Percentiles rank a stretch among this genome's conserved stretches.
These are phyloP conservation scores for Steinernema khuongi DNA, from an alignment of 1,140 invertebrate genomes.

Conservation along the genomic window DNA sequence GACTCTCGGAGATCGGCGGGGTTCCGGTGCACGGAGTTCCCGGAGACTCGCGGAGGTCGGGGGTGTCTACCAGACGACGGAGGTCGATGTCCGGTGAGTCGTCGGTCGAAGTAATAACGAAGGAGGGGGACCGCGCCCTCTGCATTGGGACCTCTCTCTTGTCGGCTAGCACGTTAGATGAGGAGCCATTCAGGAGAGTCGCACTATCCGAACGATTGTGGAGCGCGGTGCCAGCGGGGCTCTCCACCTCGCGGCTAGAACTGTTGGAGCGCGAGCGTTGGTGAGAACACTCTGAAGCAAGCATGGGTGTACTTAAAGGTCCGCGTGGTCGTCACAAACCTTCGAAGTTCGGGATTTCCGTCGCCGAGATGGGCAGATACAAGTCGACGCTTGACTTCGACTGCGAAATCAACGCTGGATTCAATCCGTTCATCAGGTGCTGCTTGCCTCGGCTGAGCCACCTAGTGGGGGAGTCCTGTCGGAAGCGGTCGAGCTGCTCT, in stretches of 20 bases:
- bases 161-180: background rate
- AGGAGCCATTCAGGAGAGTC: background rate
- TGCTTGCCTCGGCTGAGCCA: background rate
- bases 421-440: background rate
- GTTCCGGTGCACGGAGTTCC: conserved; percentile 8
- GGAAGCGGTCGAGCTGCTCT: conserved; percentile 37
- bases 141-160: background rate
- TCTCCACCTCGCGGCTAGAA: background rate
- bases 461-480: background rate
- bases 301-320: too few relatives aligned
- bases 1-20: background rate
- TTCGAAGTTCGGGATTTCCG: background rate
- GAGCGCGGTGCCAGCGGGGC: background rate
- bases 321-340: background rate
- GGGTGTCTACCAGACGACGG: background rate
- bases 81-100: background rate
- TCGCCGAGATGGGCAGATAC: background rate
- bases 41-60: background rate
- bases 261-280: conserved; percentile 5
- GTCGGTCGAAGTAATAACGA: background rate
- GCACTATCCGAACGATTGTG: background rate
- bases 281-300: background rate
- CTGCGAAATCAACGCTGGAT: background rate
- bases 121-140: background rate
- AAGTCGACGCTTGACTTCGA: conserved; percentile 1